Evolutionary conservation across 2,113 vertebrate genomes (phyloP).

Genomic region (Gobio gobio): DNA sequence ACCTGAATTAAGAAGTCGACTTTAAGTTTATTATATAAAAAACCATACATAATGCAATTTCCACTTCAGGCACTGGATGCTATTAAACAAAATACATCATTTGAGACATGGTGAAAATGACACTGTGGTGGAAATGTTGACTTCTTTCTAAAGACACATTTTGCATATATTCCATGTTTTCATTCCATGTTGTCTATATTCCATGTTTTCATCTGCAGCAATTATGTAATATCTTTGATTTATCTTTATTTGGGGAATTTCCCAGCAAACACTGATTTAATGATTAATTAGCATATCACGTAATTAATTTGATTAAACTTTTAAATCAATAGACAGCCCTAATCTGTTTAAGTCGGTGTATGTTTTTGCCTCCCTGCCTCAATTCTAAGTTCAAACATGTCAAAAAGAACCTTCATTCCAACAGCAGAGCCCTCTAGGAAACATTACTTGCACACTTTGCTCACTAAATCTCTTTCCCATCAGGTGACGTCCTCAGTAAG

Average conservation of each 20-base stretch:
- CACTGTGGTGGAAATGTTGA: neutral
- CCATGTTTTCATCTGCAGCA: neutral
- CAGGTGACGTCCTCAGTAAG: neutral
- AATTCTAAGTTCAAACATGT: slow-evolving; percentile 21
- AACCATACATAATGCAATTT: no score
- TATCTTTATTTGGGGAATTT: neutral
- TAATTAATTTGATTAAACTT: neutral
- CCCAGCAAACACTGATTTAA: neutral
- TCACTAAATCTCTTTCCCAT: slow-evolving; percentile 2
- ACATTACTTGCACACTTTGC: neutral
- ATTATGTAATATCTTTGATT: neutral
- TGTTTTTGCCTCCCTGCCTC: neutral
- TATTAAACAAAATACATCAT: neutral
- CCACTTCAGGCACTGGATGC: neutral
- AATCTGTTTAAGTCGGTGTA: neutral
- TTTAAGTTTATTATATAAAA: neutral
- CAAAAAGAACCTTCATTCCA: neutral
- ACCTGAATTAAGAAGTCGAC: neutral
- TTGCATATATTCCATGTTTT: neutral
- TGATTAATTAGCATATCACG: neutral
- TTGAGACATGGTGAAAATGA: neutral
- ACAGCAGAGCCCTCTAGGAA: neutral
- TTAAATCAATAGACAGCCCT: neutral
- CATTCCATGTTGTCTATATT: neutral
- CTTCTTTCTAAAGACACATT: neutral